Percentiles rank a stretch among this genome's conserved stretches.
Evolutionary conservation across 2,113 vertebrate species (phyloP).

Genomic region (Noctilio leporinus): DNA sequence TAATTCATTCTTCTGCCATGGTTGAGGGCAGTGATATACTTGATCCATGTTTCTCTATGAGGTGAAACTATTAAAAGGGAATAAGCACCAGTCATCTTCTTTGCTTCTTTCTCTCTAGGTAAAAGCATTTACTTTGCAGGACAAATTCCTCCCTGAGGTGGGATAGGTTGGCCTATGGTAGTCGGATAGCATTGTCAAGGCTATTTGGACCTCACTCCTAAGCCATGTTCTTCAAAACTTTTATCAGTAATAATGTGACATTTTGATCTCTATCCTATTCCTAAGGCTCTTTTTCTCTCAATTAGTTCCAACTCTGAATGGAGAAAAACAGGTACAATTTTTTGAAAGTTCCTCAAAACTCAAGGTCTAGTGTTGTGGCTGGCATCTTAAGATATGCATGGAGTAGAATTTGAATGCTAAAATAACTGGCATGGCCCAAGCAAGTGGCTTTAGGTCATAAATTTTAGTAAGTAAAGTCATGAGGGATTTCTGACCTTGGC

Average conservation of each 20-base stretch:
- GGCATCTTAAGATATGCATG: not conserved
- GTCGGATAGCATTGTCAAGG: not conserved
- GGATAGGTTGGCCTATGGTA: not conserved
- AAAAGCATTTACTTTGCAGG: not conserved
- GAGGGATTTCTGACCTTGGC: not conserved
- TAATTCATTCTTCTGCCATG: not conserved
- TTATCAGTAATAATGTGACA: not conserved
- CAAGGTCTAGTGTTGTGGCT: not conserved
- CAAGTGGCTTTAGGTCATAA: not conserved
- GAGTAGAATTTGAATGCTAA: not conserved
- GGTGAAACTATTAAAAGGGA: not conserved
- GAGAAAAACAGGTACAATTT: not conserved
- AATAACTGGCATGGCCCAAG: not conserved
- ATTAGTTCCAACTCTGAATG: not conserved
- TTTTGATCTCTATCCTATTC: not conserved
- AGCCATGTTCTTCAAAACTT: not conserved
- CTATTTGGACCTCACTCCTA: not conserved
- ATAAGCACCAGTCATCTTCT: not conserved
- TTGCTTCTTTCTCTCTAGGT: not conserved
- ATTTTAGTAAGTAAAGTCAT: not conserved
- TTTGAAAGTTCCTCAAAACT: not conserved
- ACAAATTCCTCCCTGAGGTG: not conserved
- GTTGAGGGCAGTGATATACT: not conserved
- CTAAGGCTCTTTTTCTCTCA: not conserved
- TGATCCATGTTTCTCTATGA: not conserved